Conservation (phyloP, 1,140 invertebrate species). For the Bombus haemorrhoidalis region DNA sequence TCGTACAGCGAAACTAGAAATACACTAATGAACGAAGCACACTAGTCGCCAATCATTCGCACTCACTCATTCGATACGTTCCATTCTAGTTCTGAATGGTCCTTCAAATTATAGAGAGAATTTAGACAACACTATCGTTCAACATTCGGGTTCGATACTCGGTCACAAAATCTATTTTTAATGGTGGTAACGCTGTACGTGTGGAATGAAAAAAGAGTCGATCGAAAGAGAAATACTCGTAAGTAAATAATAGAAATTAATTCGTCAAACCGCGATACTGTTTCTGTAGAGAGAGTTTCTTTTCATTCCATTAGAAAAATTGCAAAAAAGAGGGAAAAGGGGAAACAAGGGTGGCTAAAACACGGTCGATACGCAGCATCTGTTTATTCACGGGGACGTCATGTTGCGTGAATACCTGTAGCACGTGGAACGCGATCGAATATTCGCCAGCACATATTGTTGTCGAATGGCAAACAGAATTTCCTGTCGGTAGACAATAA, state of each 20-base stretch:
- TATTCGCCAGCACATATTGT: slow-evolving; percentile 14
- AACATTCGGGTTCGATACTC: not conserved
- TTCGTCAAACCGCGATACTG: not conserved
- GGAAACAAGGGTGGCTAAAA: not conserved
- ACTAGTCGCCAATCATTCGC: too few species aligned
- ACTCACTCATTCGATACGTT: too few species aligned
- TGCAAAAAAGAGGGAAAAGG: too few species aligned
- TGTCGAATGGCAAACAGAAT: slow-evolving; percentile 10
- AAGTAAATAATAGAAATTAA: not conserved
- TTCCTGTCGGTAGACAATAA: slow-evolving; percentile 22
- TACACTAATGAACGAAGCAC: too few species aligned
- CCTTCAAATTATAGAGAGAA: too few species aligned
- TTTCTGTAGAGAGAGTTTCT: not conserved
- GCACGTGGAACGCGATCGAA: not conserved
- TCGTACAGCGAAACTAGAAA: too few species aligned
- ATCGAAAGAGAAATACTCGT: not conserved
- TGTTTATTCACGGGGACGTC: not conserved
- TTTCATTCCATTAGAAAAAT: not conserved
- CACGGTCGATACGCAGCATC: not conserved
- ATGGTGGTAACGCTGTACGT: too few species aligned
- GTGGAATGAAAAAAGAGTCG: not conserved
- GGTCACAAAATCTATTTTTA: not conserved
- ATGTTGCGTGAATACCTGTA: too few species aligned
- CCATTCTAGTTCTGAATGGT: too few species aligned
- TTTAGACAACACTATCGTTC: too few species aligned